Conservation (phyloP, 2,113 vertebrate genomes). For the Gymnorhina tibicen region DNA sequence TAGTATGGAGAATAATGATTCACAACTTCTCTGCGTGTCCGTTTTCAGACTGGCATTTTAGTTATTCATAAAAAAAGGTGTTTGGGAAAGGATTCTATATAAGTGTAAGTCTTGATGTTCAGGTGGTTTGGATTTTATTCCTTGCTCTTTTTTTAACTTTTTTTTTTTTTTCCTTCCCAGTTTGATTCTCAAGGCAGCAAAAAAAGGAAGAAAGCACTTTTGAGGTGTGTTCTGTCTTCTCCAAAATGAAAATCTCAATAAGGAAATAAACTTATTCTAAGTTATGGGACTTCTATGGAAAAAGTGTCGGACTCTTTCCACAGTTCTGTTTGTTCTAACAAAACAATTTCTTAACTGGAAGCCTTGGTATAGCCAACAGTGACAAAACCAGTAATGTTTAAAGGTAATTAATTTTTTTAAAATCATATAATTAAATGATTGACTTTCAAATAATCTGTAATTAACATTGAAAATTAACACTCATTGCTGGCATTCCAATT, state of each 20-base stretch:
- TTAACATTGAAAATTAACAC: not conserved
- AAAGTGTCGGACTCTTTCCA: not conserved
- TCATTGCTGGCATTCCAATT: not conserved
- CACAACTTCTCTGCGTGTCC: accelerated
- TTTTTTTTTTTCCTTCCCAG: too few relatives aligned
- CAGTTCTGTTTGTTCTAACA: not conserved
- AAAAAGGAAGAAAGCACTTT: not conserved
- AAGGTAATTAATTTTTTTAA: not conserved
- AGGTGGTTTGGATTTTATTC: not conserved
- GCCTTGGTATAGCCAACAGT: not conserved
- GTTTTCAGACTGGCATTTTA: not conserved
- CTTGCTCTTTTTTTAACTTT: not conserved
- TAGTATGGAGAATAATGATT: not conserved
- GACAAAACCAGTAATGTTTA: not conserved
- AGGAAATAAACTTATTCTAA: not conserved
- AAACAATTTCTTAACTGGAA: not conserved
- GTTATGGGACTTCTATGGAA: accelerated
- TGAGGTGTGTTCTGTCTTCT: not conserved
- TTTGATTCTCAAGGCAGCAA: not conserved
- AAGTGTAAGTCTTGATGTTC: not conserved
- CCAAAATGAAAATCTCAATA: not conserved
- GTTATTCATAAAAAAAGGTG: not conserved
- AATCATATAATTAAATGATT: not conserved
- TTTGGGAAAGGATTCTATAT: not conserved
- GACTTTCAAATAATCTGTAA: not conserved